Conservation (phyloP, 2,113 vertebrate species). For the Lipophrys pholis region DNA sequence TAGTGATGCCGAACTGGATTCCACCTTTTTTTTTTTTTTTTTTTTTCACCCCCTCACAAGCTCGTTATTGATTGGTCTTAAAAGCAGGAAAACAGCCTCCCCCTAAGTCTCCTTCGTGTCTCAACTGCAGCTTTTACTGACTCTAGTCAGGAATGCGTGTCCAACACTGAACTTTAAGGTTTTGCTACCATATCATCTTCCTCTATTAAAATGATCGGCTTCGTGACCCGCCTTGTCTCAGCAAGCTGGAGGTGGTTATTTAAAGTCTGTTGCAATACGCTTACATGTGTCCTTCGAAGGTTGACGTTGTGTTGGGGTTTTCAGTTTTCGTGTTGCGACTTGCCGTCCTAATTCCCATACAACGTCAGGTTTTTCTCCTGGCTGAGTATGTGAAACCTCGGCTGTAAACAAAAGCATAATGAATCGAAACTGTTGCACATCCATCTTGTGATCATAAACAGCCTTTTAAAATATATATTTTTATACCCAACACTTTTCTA, state of each 20-base stretch:
- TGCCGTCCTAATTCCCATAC: conserved; percentile 26
- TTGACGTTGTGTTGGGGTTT: conserved; percentile 11
- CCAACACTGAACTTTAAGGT: conserved; percentile 16
- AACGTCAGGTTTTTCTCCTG: conserved; percentile 24
- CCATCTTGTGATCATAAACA: not conserved
- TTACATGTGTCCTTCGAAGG: not conserved
- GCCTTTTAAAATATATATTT: not conserved
- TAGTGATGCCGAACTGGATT: conserved; percentile 21
- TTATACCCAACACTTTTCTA: not conserved
- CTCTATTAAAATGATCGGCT: not conserved
- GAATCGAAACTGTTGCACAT: not conserved
- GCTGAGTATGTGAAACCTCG: too few relatives aligned
- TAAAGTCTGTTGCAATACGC: conserved; percentile 56
- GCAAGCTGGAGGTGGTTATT: conserved; percentile 29
- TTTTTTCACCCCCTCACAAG: conserved; percentile 22
- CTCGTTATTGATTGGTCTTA: conserved; percentile 69
- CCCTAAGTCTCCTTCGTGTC: conserved; percentile 6
- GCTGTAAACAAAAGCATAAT: too few relatives aligned
- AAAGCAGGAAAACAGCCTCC: conserved; percentile 55
- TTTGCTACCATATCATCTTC: conserved; percentile 32
- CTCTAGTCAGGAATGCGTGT: conserved; percentile 45
- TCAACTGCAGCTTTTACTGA: not conserved
- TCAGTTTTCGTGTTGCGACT: conserved; percentile 60
- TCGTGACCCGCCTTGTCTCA: conserved; percentile 27
- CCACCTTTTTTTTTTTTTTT: conserved; percentile 9